Conservation (phyloP, 2,888 invertebrate genomes). For the Hoplodrina blanda region DNA sequence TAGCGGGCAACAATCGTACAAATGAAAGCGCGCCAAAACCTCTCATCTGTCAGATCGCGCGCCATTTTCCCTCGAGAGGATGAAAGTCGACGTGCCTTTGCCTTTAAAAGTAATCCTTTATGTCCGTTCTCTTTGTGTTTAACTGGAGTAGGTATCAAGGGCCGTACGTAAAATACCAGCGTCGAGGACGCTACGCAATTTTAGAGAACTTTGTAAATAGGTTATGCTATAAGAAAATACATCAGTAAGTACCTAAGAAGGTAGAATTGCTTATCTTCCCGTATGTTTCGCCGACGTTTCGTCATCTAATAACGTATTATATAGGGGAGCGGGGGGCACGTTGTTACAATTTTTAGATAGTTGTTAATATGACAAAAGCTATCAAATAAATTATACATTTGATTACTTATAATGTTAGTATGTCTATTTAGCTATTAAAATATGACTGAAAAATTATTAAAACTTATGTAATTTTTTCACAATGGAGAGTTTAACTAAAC, state of each 20-base stretch:
- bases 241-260: not conserved
- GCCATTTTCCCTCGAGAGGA: slow-evolving; percentile 80
- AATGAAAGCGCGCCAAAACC: slow-evolving; percentile 81
- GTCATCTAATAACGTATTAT: no score
- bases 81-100: slow-evolving; percentile 70
- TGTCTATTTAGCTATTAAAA: no score
- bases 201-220: slow-evolving; percentile 19
- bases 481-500: no score
- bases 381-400: no score
- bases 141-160: slow-evolving; percentile 56
- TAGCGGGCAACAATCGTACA: slow-evolving; percentile 83
- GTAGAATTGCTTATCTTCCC: no score
- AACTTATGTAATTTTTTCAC: no score
- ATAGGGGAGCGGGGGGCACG: no score
- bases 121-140: slow-evolving; percentile 64
- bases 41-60: slow-evolving; percentile 83
- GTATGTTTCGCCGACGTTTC: no score
- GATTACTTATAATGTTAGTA: no score
- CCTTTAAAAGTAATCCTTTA: slow-evolving; percentile 69
- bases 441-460: no score
- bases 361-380: no score
- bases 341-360: no score
- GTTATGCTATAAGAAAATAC: slow-evolving; percentile 16
- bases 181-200: slow-evolving; percentile 33
- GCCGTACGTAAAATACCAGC: slow-evolving; percentile 48